Conservation (phyloP, 2,113 vertebrate species). For the Falcunculus frontatus region DNA sequence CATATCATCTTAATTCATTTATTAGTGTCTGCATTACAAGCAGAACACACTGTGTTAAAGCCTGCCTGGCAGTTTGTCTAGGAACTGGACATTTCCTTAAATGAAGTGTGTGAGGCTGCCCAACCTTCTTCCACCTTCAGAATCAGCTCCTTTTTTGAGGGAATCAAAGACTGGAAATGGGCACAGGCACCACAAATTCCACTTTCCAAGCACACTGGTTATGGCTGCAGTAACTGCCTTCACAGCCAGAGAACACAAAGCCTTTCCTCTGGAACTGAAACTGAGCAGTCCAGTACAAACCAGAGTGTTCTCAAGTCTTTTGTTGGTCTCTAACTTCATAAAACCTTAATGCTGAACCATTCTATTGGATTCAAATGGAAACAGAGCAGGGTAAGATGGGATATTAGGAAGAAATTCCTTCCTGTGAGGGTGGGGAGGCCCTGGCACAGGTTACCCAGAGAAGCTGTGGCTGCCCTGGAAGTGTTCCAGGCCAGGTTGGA, state of each 20-base stretch:
- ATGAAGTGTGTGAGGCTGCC: not conserved
- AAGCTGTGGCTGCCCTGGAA: not conserved
- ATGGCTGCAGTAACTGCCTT: not conserved
- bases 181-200: not conserved
- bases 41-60: not conserved
- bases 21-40: not conserved
- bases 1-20: not conserved
- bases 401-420: not conserved
- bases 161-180: not conserved
- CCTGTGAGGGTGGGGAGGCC: not conserved
- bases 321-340: not conserved
- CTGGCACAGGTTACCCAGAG: not conserved
- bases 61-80: not conserved
- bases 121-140: not conserved
- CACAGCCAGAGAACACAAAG: not conserved
- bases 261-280: not conserved
- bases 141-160: not conserved
- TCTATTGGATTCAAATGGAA: not conserved
- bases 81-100: not conserved
- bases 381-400: not conserved
- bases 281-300: not conserved
- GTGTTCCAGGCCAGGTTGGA: not conserved
- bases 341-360: not conserved
- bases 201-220: not conserved
- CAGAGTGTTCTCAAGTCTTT: not conserved